phyloP scores from a whole-genome alignment of 2,888 invertebrate species.

The Lasius platythorax region DNA sequence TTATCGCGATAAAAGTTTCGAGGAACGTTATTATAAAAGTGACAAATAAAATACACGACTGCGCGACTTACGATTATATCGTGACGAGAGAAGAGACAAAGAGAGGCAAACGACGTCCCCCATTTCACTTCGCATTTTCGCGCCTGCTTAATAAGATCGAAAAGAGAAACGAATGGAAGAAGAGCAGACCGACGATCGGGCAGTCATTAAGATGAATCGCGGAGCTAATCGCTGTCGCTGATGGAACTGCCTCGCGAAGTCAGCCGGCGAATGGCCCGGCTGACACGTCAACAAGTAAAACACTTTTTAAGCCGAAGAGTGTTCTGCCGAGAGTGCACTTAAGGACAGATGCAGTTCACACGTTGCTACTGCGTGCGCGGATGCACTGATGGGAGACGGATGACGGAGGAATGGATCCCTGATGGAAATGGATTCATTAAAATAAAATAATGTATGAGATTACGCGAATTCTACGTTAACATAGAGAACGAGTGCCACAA shows the following conservation, averaged over 20 bases:
- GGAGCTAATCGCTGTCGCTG: slow-evolving; percentile 57
- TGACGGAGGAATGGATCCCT: slow-evolving; percentile 14
- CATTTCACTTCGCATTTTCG: slow-evolving; percentile 65
- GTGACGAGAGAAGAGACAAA: slow-evolving; percentile 30
- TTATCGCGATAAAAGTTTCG: background rate
- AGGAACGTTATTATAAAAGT: slow-evolving; percentile 13
- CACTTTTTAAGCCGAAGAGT: slow-evolving; percentile 44
- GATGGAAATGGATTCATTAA: slow-evolving; percentile 30
- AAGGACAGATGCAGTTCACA: slow-evolving; percentile 42
- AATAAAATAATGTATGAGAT: slow-evolving; percentile 32
- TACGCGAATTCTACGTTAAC: slow-evolving; percentile 36
- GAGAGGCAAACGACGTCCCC: slow-evolving; percentile 26
- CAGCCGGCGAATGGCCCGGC: slow-evolving; percentile 34
- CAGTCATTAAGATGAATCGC: slow-evolving; percentile 61
- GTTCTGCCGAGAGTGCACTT: slow-evolving; percentile 32
- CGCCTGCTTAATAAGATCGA: slow-evolving; percentile 62
- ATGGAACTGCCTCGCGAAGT: slow-evolving; percentile 57
- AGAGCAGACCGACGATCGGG: slow-evolving; percentile 39
- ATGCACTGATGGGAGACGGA: background rate
- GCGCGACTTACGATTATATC: slow-evolving; percentile 46
- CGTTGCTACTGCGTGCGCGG: slow-evolving; percentile 12
- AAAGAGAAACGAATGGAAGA: slow-evolving; percentile 41
- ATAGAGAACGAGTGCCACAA: background rate
- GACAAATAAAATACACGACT: slow-evolving; percentile 20
- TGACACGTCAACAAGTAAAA: slow-evolving; percentile 49